phyloP scores from a whole-genome alignment of 2,797 vertebrate genomes.

The Gastrophryne carolinensis region DNA sequence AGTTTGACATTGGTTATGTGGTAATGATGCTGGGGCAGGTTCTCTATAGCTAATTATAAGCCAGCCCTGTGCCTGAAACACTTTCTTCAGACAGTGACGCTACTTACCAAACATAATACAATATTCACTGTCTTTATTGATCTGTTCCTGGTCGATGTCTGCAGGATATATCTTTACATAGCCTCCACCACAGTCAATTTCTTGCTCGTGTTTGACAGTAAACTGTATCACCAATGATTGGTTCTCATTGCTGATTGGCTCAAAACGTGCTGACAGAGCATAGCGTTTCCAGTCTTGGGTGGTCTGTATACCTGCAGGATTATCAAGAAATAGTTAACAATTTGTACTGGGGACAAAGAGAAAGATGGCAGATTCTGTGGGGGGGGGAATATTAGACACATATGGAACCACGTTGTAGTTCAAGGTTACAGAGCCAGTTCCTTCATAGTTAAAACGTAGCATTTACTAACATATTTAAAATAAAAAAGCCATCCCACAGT shows the following conservation, averaged over 20 bases:
- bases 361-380: too few relatives aligned
- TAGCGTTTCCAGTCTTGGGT: conserved; percentile 79
- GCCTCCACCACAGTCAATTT: conserved; percentile 78
- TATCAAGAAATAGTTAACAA: too few relatives aligned
- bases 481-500: too few relatives aligned
- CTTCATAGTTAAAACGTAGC: background rate
- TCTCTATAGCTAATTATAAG: too few relatives aligned
- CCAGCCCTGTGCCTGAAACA: too few relatives aligned
- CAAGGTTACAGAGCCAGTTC: too few relatives aligned
- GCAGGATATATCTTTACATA: conserved; percentile 80
- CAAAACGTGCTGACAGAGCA: conserved; percentile 74
- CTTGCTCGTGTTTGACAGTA: conserved; percentile 82
- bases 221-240: conserved; percentile 76
- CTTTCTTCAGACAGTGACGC: background rate
- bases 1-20: too few relatives aligned
- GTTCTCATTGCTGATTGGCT: conserved; percentile 76
- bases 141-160: conserved; percentile 73
- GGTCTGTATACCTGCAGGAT: conserved; percentile 72
- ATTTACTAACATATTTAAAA: too few relatives aligned
- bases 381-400: too few relatives aligned
- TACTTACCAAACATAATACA: conserved; percentile 81
- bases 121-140: conserved; percentile 78
- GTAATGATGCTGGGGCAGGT: too few relatives aligned
- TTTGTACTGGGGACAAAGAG: too few relatives aligned
- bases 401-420: too few relatives aligned